Conservation (phyloP, 2,113 vertebrate genomes). For the Plecturocebus donacophilus region DNA sequence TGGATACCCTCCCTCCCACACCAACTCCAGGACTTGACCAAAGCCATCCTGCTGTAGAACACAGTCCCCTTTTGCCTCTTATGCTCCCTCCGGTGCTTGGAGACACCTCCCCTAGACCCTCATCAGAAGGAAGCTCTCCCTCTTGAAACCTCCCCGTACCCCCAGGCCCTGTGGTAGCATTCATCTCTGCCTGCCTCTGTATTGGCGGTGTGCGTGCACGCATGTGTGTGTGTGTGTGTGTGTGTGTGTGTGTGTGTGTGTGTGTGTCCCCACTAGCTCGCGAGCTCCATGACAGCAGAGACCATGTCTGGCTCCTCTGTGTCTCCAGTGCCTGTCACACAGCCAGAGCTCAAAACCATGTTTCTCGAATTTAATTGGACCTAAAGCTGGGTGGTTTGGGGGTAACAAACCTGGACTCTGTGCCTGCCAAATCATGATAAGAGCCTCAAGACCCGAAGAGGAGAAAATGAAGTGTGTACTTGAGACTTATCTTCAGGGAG, state of each 20-base stretch:
- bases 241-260: no score
- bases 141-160: not conserved
- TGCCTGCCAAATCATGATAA: not conserved
- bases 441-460: not conserved
- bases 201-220: not conserved
- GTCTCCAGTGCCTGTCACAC: not conserved
- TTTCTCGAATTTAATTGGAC: not conserved
- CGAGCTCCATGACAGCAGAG: not conserved
- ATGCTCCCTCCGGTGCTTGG: fast-evolving
- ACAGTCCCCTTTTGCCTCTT: not conserved
- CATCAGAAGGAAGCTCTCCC: not conserved
- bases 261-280: no score
- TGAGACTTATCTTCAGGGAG: not conserved
- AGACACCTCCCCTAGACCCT: not conserved
- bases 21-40: not conserved
- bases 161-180: not conserved
- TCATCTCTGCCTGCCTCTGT: not conserved
- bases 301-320: not conserved
- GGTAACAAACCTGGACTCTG: not conserved
- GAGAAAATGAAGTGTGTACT: not conserved
- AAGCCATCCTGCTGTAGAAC: not conserved
- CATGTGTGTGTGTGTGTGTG: not conserved
- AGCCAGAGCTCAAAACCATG: not conserved
- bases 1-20: no score
- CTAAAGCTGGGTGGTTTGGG: not conserved